Base-by-base conservation (phyloP, 2,797 vertebrate species). In the Aphelocoma californica region DNA sequence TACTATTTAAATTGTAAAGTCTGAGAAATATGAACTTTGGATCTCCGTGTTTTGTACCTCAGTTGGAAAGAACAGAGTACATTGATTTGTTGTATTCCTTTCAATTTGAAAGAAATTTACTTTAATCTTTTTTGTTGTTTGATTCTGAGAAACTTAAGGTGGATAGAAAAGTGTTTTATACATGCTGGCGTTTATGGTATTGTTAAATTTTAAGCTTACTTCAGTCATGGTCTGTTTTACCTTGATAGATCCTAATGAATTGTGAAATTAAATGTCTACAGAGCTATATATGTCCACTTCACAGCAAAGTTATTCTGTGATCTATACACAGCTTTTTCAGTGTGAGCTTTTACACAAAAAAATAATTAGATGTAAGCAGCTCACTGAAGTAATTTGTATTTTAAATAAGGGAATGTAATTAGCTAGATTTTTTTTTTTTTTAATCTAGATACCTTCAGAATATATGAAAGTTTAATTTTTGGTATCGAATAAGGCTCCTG, bases 381-480 rank as follows among this genome's bases (percentile, higher is more conserved):
- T 97, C 95, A 94, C 32, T 36, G 86, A 97, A 96, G 93, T 97
- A 96, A 98, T 97, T 98, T 97, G 95, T 97, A 54, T 97, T 98
- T 98, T 98, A 98, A 98, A 98, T 97, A 97, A 97, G 95, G 86
- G 97, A 93, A 96, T 97, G 69, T 89, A 98, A 97, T 98, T 98
- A 97, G 86, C 79, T 85, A 73, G 92, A 80, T 92, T 51, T 94
- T 95, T 95, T 93, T 94, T 84, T 90, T 94, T 84, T 90, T 9
- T 92, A 53, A 92, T 97, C 91, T 86, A 96, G 95, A 98, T 97
- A 93, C 88, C 88, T 97, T 97, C 80, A 58, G 79, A 97, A 96
- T 97, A 91, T 97, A 96, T 97, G 81, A 86, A 92, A 95, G 91
- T 97, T 98, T 98, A 96, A 96, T 98, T 97, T 97, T 97, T 92